Base-by-base conservation (phyloP, 1,140 invertebrate species). In the Aradophagus sp. region DNA sequence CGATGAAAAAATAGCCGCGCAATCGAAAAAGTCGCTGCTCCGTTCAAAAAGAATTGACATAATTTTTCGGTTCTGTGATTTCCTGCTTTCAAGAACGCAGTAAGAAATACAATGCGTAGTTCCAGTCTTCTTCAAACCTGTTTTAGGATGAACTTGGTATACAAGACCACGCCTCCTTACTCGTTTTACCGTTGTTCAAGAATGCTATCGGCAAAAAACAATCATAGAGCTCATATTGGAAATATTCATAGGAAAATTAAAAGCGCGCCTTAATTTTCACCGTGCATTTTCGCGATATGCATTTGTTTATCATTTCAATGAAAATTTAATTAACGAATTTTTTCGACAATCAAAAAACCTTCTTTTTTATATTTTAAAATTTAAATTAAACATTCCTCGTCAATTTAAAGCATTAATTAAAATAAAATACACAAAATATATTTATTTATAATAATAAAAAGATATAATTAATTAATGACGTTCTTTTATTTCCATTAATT, bases 151-250 rank as follows among this genome's bases (percentile, higher is more conserved):
- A 73, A 68, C 65, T 73, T 73, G 63, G 71, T 68, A 63, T 63
- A 67, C 63, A 61, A 61, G 52, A 73, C 71, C 71, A 73, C 71
- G 71, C 71, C 71, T 68, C 53, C 65, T 68, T 73, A 73, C 71
- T 73, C 71, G 71, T 67, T 69, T 73, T 73, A 73, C 71, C 71
- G 71, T 69, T 73, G 71, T 65, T 61, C 65, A 63, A 68, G 71
- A 73, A 73, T 69, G 65, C 61, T 73, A 67, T 68, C 58, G 59
- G 65, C 61, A 65, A 65, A 73, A 69, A 66, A 69, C 65, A 68
- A 62, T 73, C 59, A 67, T 59, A 63, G 63, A 62, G 39, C 52
- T 67, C 19, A 67, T 58, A 73, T 59, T 63, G 39, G 52, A 63
- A 63, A 58, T 50, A 39, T 31, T 58, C 32, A 39, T 63, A 63